Evolutionary conservation across 2,888 invertebrate genomes (phyloP).

Genomic region (Thera obeliscata): DNA sequence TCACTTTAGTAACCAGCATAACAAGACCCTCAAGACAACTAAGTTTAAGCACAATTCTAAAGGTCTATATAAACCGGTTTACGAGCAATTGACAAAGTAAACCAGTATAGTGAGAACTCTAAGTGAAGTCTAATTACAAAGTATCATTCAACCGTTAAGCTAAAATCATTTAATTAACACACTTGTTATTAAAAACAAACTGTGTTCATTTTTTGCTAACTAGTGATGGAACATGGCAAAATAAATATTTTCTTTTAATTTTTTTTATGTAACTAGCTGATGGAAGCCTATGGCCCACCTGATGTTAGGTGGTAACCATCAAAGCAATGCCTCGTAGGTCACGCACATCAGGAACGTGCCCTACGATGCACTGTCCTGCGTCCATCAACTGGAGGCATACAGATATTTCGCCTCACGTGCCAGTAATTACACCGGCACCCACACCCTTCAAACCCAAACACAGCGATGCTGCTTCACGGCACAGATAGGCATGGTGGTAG

Average conservation of each 20-base stretch:
- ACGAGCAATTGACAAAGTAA: neutral
- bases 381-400: too few relatives aligned
- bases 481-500: too few relatives aligned
- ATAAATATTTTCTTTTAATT: neutral
- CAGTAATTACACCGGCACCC: too few relatives aligned
- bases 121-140: conserved; percentile 21
- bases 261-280: too few relatives aligned
- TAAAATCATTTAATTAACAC: conserved; percentile 44
- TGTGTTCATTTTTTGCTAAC: conserved; percentile 23
- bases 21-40: neutral
- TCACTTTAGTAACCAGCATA: neutral
- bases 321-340: too few relatives aligned
- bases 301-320: too few relatives aligned
- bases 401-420: too few relatives aligned
- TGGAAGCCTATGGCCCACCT: too few relatives aligned
- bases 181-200: conserved; percentile 38
- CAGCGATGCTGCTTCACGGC: too few relatives aligned
- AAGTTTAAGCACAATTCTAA: neutral
- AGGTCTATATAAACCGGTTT: conserved; percentile 11
- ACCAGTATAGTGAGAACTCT: conserved; percentile 10
- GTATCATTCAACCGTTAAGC: conserved; percentile 36
- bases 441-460: too few relatives aligned
- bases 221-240: conserved; percentile 32
- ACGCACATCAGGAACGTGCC: too few relatives aligned
- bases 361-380: too few relatives aligned